Base-by-base conservation (phyloP, 2,888 invertebrate genomes). In the Dendrolimus houi region DNA sequence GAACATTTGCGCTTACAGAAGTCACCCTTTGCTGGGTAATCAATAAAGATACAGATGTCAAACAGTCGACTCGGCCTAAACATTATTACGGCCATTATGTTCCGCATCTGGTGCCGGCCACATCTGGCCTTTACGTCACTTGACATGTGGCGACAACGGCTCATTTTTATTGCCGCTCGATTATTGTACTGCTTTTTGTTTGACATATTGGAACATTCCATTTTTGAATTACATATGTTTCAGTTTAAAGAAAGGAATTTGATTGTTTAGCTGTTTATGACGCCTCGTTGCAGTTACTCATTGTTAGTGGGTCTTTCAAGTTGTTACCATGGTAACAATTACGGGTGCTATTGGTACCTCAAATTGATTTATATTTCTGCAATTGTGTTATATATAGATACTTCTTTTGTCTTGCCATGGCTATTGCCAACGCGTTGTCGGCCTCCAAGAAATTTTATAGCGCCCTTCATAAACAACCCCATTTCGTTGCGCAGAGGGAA, bases 101-200 rank as follows among this genome's bases (percentile, higher is more conserved):
- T 63, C 69, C 73, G 76, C 84, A 84, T 83, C 83, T 85, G 85
- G 81, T 73, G 63, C 67, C 62, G 65, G 64, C 64, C 78, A 77
- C 86, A 86, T 87, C 85, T 87, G 87, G 62, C 61, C 64, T 72
- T 82, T 83, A 83, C 87, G 85, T 85, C 81, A 84, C 64, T 65
- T 72, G 75, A 82, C 87, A 85, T 85, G 84, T 84, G 85, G 80
- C 78, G 75, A 81, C 81, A 79, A 70, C 72, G 67, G 69, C 67
- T 66, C 70, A 65, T 63, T 68, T 78, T 74, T 77, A 77, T 75
- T 72, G 63, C 67, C 66, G 68, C 64, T 64, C 73, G 72, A 77
- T 77, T 74, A 71, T 75, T 66, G 61, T 67, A 60, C 60, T 64
- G 55, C 62, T 63, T 47, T 47, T 47, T 47, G 47, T 47, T 47